Percentiles rank a stretch among this genome's conserved stretches.
Evolutionary conservation across 2,888 invertebrate genomes (phyloP).

Genomic region (Timema podura): DNA sequence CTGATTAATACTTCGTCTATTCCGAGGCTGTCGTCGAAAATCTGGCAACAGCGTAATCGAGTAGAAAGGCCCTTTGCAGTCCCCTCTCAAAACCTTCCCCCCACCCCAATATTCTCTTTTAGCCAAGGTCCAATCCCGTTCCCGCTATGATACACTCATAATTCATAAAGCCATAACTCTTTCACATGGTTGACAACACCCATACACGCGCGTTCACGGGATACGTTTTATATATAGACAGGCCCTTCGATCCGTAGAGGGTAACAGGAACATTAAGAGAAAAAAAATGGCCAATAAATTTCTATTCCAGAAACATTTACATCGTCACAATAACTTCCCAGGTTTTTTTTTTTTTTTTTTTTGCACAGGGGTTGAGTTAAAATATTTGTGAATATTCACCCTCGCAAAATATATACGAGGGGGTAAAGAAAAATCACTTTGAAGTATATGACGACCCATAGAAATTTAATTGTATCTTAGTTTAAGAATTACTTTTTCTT

Average conservation of each 20-base stretch:
- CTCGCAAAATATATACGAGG: no score
- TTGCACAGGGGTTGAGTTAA: background rate
- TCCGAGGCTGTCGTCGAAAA: conserved; percentile 22
- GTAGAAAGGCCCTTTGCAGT: no score
- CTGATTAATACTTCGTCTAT: conserved; percentile 26
- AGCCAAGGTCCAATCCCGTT: background rate
- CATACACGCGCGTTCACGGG: background rate
- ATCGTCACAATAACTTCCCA: conserved; percentile 16
- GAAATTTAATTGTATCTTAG: no score
- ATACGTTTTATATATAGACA: no score
- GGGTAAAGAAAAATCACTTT: no score
- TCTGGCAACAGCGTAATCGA: background rate
- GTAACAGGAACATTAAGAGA: background rate
- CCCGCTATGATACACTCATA: conserved; percentile 12
- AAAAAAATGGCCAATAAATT: conserved; percentile 12
- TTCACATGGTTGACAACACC: background rate
- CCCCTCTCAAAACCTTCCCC: no score
- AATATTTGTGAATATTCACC: no score
- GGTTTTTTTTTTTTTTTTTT: conserved; percentile 2
- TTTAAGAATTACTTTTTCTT: no score
- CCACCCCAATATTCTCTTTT: no score
- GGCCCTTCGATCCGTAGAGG: no score
- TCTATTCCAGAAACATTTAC: conserved; percentile 13
- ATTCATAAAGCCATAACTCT: conserved; percentile 11
- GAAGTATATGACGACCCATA: no score